These are phyloP conservation scores for Protaetia brevitarsis DNA, from an alignment of 1,140 invertebrate species.

Conservation along the genomic window DNA sequence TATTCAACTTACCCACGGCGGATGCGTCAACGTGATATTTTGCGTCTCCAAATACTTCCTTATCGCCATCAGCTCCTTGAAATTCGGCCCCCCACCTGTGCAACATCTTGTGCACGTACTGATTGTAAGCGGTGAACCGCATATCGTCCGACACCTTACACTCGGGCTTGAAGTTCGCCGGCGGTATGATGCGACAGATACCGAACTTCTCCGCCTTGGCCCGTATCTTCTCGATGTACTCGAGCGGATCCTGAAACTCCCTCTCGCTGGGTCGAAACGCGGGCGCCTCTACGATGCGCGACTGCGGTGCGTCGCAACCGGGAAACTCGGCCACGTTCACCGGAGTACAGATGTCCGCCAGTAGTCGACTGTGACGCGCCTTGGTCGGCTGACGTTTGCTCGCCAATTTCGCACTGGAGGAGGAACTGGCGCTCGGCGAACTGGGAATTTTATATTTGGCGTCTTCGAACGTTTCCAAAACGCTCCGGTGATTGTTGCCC, in stretches of 20 bases:
- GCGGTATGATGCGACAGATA: constrained; percentile 87
- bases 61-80: constrained; percentile 82
- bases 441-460: constrained; percentile 47
- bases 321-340: constrained; percentile 57
- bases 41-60: constrained; percentile 78
- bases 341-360: constrained; percentile 46
- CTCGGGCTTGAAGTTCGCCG: constrained; percentile 80
- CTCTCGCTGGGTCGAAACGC: constrained; percentile 74
- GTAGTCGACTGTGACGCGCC: constrained; percentile 38
- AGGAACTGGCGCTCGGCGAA: constrained; percentile 48
- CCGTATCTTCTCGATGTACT: constrained; percentile 83
- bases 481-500: background rate
- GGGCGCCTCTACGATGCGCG: constrained; percentile 74
- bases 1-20: no score
- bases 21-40: constrained; percentile 69
- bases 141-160: constrained; percentile 86
- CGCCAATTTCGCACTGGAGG: constrained; percentile 45
- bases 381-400: constrained; percentile 38
- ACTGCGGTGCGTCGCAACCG: constrained; percentile 48
- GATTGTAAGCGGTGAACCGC: constrained; percentile 79
- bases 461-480: constrained; percentile 33
- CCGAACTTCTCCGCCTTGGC: constrained; percentile 78
- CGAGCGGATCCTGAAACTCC: constrained; percentile 88
- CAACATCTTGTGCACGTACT: constrained; percentile 82
- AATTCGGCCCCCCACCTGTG: constrained; percentile 86